Conservation (phyloP, 2,888 invertebrate genomes). For the Drosophila percnosoma region DNA sequence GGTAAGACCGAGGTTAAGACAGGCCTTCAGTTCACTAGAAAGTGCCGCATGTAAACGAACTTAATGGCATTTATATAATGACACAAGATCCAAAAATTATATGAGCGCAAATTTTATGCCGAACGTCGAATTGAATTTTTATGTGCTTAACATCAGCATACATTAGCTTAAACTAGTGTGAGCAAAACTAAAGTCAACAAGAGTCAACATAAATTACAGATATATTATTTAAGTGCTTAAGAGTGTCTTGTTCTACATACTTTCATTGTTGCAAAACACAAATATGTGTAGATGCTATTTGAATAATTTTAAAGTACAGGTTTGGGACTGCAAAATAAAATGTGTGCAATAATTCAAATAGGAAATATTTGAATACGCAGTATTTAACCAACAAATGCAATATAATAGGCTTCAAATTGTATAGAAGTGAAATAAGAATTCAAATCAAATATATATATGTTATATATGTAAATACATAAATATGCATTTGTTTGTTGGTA, state of each 20-base stretch:
- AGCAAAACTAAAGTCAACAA: neutral
- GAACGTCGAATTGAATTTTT: conserved; percentile 34
- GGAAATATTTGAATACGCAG: neutral
- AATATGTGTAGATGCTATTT: neutral
- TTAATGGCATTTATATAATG: conserved; percentile 11
- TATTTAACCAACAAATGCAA: neutral
- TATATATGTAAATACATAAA: no score
- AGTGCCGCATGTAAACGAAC: conserved; percentile 6
- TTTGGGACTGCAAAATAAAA: neutral
- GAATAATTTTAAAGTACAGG: neutral
- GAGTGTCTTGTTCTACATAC: neutral
- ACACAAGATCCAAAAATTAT: conserved; percentile 26
- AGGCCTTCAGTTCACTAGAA: conserved; percentile 28
- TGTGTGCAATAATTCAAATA: neutral
- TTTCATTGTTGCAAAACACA: neutral
- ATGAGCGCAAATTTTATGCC: conserved; percentile 31
- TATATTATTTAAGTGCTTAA: neutral
- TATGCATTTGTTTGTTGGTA: conserved; percentile 1
- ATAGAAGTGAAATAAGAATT: neutral
- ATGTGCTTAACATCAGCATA: conserved; percentile 32
- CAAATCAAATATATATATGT: conserved; percentile 2
- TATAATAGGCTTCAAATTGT: neutral
- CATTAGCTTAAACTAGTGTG: conserved; percentile 10
- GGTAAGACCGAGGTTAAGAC: conserved; percentile 14
- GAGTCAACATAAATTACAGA: neutral